A percentile compares a stretch with the other conserved stretches of the same genome.
These are phyloP conservation scores for Pangasianodon hypophthalmus DNA, from an alignment of 2,113 vertebrate genomes.

Conservation along the genomic window DNA sequence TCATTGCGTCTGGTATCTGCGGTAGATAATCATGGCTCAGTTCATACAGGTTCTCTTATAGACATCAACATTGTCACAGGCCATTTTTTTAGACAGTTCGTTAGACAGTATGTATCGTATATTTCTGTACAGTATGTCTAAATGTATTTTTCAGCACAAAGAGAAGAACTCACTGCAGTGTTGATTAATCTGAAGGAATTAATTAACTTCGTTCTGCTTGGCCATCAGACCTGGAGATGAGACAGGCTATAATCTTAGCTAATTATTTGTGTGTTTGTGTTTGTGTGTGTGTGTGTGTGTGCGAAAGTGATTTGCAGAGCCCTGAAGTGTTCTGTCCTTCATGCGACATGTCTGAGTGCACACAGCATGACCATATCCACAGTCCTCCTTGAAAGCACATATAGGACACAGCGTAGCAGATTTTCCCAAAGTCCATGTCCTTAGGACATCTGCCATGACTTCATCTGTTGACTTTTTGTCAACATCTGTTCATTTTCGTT, in stretches of 20 bases:
- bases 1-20: background rate
- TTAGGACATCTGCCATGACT: conserved; percentile 8
- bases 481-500: background rate
- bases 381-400: background rate
- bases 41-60: background rate
- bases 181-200: conserved; percentile 78
- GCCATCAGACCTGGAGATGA: conserved; percentile 73
- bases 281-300: conserved; percentile 18
- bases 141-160: background rate
- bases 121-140: background rate
- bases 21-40: too few relatives aligned
- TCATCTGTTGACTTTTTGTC: background rate
- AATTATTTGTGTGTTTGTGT: conserved; percentile 65
- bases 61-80: background rate
- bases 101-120: background rate
- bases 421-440: conserved; percentile 1
- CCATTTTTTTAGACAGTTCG: background rate
- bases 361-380: background rate
- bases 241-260: conserved; percentile 75
- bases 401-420: conserved; percentile 4
- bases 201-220: conserved; percentile 73
- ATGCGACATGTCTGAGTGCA: conserved; percentile 29
- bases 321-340: conserved; percentile 10
- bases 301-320: conserved; percentile 21
- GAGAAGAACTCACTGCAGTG: conserved; percentile 67